Conservation (phyloP, 2,888 invertebrate genomes). For the Dynastes grantii region DNA sequence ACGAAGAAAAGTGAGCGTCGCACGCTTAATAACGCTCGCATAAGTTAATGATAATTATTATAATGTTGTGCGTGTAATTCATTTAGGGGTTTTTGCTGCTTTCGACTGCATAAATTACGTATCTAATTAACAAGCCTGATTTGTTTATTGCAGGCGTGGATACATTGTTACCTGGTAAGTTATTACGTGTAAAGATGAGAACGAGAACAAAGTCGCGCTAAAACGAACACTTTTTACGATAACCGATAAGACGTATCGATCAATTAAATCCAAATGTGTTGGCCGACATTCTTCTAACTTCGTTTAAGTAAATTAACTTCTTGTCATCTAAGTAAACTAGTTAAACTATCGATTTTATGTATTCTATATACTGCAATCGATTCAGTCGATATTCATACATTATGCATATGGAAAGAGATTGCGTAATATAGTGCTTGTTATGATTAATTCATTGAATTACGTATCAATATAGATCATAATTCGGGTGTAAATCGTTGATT, state of each 20-base stretch:
- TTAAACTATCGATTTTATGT: too few species aligned
- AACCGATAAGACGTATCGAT: neutral
- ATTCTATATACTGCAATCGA: too few species aligned
- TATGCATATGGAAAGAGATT: too few species aligned
- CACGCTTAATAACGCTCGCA: conserved; percentile 16
- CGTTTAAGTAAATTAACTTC: too few species aligned
- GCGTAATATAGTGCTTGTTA: too few species aligned
- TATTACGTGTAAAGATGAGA: conserved; percentile 31
- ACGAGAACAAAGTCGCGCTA: conserved; percentile 3
- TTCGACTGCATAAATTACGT: conserved; percentile 43
- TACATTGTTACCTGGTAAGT: conserved; percentile 34
- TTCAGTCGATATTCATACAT: too few species aligned
- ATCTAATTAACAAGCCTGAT: conserved; percentile 40
- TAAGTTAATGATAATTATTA: conserved; percentile 35
- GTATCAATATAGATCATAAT: too few species aligned
- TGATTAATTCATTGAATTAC: too few species aligned
- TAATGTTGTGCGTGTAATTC: conserved; percentile 30
- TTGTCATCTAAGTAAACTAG: too few species aligned
- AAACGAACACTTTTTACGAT: neutral
- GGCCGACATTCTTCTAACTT: neutral
- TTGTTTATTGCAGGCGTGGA: conserved; percentile 45
- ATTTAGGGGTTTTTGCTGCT: conserved; percentile 39
- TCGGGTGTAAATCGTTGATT: too few species aligned
- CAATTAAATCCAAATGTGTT: neutral
- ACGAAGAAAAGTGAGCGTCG: conserved; percentile 28